Evolutionary conservation across 2,888 invertebrate species (phyloP).

Genomic region (Xanthorhoe spadicearia): DNA sequence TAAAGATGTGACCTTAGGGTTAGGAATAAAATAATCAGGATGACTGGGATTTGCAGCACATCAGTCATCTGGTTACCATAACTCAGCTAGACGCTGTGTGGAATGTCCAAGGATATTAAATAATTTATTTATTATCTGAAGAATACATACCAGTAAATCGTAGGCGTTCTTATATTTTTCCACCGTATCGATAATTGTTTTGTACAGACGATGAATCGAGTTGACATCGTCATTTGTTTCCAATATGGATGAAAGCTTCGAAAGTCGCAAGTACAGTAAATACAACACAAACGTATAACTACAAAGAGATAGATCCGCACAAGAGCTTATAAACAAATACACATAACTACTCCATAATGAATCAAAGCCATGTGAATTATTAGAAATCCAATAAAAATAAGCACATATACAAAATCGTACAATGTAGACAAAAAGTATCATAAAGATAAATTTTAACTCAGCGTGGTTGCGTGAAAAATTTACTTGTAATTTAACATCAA

Average conservation of each 20-base stretch:
- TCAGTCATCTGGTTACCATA: no score
- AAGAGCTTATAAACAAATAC: not conserved
- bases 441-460: not conserved
- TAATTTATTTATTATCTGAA: no score
- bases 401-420: not conserved
- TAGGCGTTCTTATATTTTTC: not conserved
- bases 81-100: no score
- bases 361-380: not conserved
- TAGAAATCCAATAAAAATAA: not conserved
- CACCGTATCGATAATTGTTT: conserved; percentile 7
- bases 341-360: not conserved
- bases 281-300: conserved; percentile 6
- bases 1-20: no score
- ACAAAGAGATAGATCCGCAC: not conserved
- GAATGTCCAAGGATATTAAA: no score
- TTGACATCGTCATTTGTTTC: not conserved
- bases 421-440: not conserved
- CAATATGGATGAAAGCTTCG: not conserved
- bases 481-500: not conserved
- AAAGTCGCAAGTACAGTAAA: not conserved
- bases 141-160: not conserved
- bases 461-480: not conserved
- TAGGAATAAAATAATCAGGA: no score
- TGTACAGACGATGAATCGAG: conserved; percentile 10
- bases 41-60: no score